phyloP scores from a whole-genome alignment of 37 sponge, comb jelly and placozoan species.

The Dysidea cf. avara region DNA sequence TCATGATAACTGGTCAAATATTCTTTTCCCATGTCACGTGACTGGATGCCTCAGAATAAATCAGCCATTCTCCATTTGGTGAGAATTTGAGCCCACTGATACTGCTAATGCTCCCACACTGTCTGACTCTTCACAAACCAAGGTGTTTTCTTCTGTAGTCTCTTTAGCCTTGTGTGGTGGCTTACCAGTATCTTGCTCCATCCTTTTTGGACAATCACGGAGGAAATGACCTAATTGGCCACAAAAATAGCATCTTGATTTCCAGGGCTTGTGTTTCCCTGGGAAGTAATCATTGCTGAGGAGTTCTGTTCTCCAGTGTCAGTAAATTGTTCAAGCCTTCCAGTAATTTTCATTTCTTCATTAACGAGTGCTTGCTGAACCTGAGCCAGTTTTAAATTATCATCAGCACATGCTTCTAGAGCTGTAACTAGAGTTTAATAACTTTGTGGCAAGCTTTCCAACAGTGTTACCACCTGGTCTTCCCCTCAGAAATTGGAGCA shows the following conservation, averaged over 20 bases:
- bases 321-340: no score
- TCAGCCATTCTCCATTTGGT: slow-evolving; percentile 22
- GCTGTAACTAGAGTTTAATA: no score
- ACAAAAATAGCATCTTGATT: slow-evolving; percentile 12
- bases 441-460: no score
- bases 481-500: no score
- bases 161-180: slow-evolving; percentile 23
- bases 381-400: no score
- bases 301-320: no score
- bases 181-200: background rate
- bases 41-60: slow-evolving; percentile 58
- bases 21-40: slow-evolving; percentile 40
- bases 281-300: no score
- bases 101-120: slow-evolving; percentile 25
- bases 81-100: background rate
- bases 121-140: background rate
- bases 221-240: slow-evolving; percentile 26
- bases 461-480: no score
- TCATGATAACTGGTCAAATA: slow-evolving; percentile 26
- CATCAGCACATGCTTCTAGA: no score
- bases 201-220: slow-evolving; percentile 14
- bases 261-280: slow-evolving; percentile 7
- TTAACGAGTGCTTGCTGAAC: no score
- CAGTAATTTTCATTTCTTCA: no score
- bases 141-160: background rate